These are phyloP conservation scores for Drosophila yooni DNA, from an alignment of 2,888 invertebrate genomes.

Conservation along the genomic window DNA sequence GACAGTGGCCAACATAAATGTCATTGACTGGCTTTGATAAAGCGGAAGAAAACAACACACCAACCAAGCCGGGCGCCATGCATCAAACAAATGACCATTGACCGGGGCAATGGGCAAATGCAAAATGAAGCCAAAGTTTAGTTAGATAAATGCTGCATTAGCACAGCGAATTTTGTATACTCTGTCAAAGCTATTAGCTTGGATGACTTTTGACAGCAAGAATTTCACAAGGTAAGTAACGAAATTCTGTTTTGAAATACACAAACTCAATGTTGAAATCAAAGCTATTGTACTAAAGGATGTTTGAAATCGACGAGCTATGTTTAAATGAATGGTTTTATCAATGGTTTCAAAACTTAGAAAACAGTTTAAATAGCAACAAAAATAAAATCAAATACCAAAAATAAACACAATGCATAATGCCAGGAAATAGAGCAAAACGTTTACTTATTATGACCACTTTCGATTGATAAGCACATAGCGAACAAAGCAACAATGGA, in stretches of 20 bases:
- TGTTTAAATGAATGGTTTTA: background rate
- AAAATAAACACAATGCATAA: conserved; percentile 6
- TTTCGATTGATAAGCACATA: conserved; percentile 62
- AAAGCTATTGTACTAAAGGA: background rate
- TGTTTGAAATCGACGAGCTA: background rate
- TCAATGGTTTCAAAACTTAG: background rate
- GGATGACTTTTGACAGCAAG: background rate
- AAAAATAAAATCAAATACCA: background rate
- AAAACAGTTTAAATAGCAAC: background rate
- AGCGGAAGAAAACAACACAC: conserved; percentile 32
- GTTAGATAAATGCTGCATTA: conserved; percentile 10
- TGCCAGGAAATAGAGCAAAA: conserved; percentile 44
- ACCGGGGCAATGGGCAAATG: conserved; percentile 7
- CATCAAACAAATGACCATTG: conserved; percentile 32
- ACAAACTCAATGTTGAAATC: background rate
- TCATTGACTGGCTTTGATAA: conserved; percentile 67
- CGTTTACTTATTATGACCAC: conserved; percentile 28
- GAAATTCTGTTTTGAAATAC: background rate
- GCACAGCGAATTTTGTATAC: conserved; percentile 9
- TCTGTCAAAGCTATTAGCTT: background rate
- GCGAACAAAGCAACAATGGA: conserved; percentile 28
- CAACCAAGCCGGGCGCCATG: conserved; percentile 28
- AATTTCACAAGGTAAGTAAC: background rate
- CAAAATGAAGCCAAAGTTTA: conserved; percentile 12
- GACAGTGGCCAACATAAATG: conserved; percentile 65